Conservation (phyloP, 2,113 vertebrate species). For the Centropus bengalensis region DNA sequence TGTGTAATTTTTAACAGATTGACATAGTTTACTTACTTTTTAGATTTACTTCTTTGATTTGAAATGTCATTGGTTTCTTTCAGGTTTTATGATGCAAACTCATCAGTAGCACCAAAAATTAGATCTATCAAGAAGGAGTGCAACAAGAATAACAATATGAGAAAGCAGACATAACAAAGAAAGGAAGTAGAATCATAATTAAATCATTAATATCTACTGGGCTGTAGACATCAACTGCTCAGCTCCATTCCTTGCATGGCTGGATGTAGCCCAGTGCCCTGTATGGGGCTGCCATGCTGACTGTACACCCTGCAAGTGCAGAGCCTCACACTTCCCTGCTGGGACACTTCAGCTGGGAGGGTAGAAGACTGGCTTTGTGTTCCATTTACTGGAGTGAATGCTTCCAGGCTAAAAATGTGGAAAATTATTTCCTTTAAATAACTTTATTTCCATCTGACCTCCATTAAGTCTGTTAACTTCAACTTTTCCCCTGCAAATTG, state of each 20-base stretch:
- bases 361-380: not conserved
- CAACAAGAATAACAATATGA: not conserved
- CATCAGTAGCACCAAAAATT: not conserved
- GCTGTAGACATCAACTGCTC: not conserved
- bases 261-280: accelerated
- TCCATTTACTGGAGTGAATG: not conserved
- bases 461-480: not conserved
- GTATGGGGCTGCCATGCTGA: not conserved
- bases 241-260: not conserved
- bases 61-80: not conserved
- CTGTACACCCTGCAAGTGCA: not conserved
- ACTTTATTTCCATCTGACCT: not conserved
- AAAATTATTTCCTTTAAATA: not conserved
- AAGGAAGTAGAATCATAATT: not conserved
- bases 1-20: not conserved
- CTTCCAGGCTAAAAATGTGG: not conserved
- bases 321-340: accelerated
- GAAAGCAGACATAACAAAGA: not conserved
- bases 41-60: not conserved
- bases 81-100: not conserved
- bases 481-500: not conserved
- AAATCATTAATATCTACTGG: too few relatives aligned
- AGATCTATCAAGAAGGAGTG: not conserved
- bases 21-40: not conserved
- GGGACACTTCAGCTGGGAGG: not conserved